Base-by-base conservation (phyloP, 2,888 invertebrate species). In the Sclerodermus sp. region DNA sequence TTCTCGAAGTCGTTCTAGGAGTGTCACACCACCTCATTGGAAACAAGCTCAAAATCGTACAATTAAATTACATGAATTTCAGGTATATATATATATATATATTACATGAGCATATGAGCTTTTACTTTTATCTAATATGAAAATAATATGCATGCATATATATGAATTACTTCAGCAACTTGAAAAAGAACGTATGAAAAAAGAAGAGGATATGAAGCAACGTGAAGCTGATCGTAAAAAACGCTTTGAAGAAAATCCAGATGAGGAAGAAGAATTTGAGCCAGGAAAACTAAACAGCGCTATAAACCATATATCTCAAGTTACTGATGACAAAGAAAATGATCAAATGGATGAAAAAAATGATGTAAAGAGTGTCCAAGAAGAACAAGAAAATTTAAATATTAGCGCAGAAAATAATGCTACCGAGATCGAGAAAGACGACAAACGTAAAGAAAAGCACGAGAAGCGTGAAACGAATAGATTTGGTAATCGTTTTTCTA, bases 1-100 rank as follows among this genome's bases (percentile, higher is more conserved):
- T 34, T 91, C 91, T 0, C 74, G 81, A 34, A 91, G 91, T 51
- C 87, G 94, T 0, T 92, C 92, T 0, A 85, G 93, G 47, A 95
- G 95, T 68, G 87, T 85, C 23, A 96, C 96, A 1, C 96, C 96
- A 9, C 92, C 95, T 6, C 96, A 96, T 79, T 96, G 96, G 96
- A 86, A 90, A 37, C 89, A 91, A 69, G 94, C 93, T 53, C 91
- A 93, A 75, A 84, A 89, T 16, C 84, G 92, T 45, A 90, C 91
- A 42, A 90, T 94, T 58, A 91, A 91, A 74, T 80, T 91, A 1
- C 87, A 89, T 0, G 91, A 93, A 68, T 86, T 89, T 67, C 90
- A 92, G 82, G 87, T 85, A 67, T 47, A 47, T 48, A n/a, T 36
- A 29, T 12, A 43, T 4, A 42, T 14, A 46, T 43, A 30, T 46